These are phyloP conservation scores for Cyprinodon tularosa DNA, from an alignment of 2,113 vertebrate genomes.

Conservation along the genomic window DNA sequence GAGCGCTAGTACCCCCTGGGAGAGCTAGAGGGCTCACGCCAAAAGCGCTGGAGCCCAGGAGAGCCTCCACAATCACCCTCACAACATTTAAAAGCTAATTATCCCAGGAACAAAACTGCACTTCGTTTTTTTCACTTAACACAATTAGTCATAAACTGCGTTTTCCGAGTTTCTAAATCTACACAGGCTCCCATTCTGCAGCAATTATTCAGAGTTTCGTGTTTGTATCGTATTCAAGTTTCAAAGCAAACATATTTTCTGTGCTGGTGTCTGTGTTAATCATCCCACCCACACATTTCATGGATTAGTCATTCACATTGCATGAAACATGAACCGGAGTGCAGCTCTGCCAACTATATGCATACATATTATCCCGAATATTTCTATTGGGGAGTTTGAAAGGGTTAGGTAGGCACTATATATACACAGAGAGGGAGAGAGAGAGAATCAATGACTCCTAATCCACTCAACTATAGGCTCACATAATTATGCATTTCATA, in stretches of 20 bases:
- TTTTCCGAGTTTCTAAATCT: conserved; percentile 76
- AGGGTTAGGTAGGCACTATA: conserved; percentile 76
- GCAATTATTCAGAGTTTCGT: conserved; percentile 83
- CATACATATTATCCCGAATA: conserved; percentile 69
- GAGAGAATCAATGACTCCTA: conserved; percentile 75
- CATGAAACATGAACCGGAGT: conserved; percentile 74
- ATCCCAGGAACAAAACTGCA: conserved; percentile 82
- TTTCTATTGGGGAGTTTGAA: conserved; percentile 71
- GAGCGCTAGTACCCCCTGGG: conserved; percentile 63
- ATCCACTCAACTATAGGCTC: conserved; percentile 78
- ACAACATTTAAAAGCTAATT: conserved; percentile 82
- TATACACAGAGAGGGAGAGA: conserved; percentile 52
- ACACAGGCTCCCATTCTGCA: conserved; percentile 75
- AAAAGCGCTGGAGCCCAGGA: conserved; percentile 61
- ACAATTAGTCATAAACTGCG: conserved; percentile 84
- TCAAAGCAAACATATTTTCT: conserved; percentile 82
- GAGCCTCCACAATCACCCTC: conserved; percentile 69
- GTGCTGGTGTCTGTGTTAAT: conserved; percentile 80
- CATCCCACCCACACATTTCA: conserved; percentile 81
- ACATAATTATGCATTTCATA: conserved; percentile 82
- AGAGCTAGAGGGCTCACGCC: conserved; percentile 79
- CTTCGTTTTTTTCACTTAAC: conserved; percentile 84
- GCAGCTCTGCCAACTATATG: conserved; percentile 76
- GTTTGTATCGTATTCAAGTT: conserved; percentile 79
- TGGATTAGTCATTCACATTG: conserved; percentile 80